phyloP scores from a whole-genome alignment of 2,797 vertebrate species.

The Pempheris klunzingeri region DNA sequence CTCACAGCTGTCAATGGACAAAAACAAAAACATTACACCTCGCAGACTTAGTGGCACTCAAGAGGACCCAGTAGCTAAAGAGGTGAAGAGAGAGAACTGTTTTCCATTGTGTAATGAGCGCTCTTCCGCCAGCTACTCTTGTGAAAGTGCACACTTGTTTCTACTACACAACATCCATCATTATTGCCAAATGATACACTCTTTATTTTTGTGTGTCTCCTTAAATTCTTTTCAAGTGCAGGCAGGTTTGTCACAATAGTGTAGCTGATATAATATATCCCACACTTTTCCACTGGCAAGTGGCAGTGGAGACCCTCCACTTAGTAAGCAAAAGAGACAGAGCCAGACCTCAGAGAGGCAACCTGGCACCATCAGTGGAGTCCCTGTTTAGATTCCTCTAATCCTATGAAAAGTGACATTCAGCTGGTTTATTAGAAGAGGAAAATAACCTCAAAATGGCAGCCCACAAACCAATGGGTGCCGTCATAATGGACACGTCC shows the following conservation, averaged over 20 bases:
- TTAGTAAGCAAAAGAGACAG: background rate
- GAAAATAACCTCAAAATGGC: background rate
- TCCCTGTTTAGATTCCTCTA: conserved; percentile 2
- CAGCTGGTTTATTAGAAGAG: background rate
- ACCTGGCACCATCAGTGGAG: conserved; percentile 1
- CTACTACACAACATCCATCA: conserved; percentile 21
- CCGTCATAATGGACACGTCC: no score
- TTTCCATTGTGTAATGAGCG: conserved; percentile 53
- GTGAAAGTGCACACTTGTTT: conserved; percentile 43
- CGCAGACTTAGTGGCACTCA: conserved; percentile 42
- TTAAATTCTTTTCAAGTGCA: conserved; percentile 28
- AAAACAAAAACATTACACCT: conserved; percentile 9
- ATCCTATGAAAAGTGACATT: background rate
- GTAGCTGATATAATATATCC: no score
- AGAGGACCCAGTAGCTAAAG: conserved; percentile 33
- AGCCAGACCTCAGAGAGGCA: background rate
- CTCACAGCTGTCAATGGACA: conserved; percentile 11
- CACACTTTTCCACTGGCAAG: background rate
- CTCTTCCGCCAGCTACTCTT: conserved; percentile 55
- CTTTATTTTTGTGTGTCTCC: background rate
- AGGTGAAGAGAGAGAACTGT: conserved; percentile 28
- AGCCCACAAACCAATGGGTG: no score
- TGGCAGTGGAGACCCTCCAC: background rate
- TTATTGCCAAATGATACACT: conserved; percentile 17
- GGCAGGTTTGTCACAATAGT: conserved; percentile 23